Conservation (phyloP, 2,113 vertebrate genomes). For the Bos javanicus region DNA sequence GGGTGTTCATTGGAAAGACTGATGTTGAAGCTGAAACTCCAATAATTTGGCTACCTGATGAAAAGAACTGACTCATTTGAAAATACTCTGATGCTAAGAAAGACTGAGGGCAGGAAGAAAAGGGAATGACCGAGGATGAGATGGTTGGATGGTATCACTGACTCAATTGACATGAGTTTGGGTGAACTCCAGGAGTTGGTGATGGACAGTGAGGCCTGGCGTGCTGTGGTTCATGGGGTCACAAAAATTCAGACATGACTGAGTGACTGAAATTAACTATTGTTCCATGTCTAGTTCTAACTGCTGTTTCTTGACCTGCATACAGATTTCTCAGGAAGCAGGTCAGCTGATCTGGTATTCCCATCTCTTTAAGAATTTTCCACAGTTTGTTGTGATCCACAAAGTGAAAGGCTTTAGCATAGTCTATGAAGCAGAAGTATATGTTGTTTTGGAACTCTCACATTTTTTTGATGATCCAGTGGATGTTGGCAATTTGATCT, state of each 20-base stretch:
- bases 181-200: neutral
- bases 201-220: neutral
- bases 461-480: neutral
- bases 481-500: neutral
- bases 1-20: neutral
- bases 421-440: neutral
- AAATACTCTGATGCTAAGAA: neutral
- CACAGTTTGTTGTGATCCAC: neutral
- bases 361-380: neutral
- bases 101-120: neutral
- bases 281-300: neutral
- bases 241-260: neutral
- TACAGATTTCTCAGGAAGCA: neutral
- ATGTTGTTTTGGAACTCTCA: neutral
- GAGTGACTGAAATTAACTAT: neutral
- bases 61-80: neutral
- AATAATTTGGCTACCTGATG: neutral
- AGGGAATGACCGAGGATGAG: neutral
- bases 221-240: neutral
- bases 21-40: neutral
- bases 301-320: neutral
- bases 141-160: neutral
- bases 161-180: neutral
- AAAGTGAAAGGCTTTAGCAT: neutral
- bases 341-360: neutral